These are phyloP conservation scores for Muscina levida DNA, from an alignment of 2,888 invertebrate species.

Conservation along the genomic window DNA sequence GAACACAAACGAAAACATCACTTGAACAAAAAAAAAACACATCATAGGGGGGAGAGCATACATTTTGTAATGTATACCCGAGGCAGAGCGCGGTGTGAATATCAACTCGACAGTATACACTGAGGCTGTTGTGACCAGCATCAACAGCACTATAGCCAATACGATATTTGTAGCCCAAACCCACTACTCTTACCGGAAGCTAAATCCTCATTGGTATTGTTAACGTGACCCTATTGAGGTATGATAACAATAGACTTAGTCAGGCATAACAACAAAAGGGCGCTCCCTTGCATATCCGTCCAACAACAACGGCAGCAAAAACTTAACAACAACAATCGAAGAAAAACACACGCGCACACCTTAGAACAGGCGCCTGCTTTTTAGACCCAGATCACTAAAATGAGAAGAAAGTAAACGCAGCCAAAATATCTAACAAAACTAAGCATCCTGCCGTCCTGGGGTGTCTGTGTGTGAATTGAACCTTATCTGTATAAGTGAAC, in stretches of 20 bases:
- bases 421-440: constrained; percentile 22
- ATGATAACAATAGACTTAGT: constrained; percentile 37
- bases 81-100: constrained; percentile 25
- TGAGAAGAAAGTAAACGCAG: not conserved
- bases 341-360: not conserved
- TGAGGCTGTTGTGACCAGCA: not conserved
- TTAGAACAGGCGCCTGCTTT: too few species aligned
- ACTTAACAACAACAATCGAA: not conserved
- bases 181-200: constrained; percentile 19
- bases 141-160: not conserved
- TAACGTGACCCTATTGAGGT: constrained; percentile 40
- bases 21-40: not conserved
- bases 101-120: constrained; percentile 17
- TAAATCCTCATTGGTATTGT: constrained; percentile 39
- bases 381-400: not conserved
- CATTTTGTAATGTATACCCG: constrained; percentile 29
- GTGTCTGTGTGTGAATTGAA: too few species aligned
- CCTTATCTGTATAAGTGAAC: too few species aligned
- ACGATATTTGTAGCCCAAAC: not conserved
- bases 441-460: constrained; percentile 19
- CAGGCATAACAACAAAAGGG: constrained; percentile 36
- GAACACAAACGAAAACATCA: not conserved
- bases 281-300: constrained; percentile 38
- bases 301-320: constrained; percentile 1
- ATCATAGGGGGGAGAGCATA: too few species aligned